Base-by-base conservation (phyloP, 2,888 invertebrate genomes). In the Nasonia oneida region DNA sequence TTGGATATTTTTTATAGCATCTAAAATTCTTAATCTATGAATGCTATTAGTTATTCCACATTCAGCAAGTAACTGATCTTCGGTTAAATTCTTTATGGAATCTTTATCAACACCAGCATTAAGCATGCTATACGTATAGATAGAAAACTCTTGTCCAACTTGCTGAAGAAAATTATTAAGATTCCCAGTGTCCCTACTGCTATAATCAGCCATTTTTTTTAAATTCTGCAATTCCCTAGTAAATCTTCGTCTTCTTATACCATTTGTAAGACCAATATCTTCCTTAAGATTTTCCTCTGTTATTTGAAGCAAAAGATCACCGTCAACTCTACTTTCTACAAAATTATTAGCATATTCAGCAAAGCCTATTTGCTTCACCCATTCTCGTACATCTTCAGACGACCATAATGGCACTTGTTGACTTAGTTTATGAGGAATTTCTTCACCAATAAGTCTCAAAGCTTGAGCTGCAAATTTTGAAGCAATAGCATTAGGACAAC, bases 351-450 rank as follows among this genome's bases (percentile, higher is more conserved):
- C 96, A 90, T 97, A 98, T 91, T 97, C 96, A 23, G 96, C 95
- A 93, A 99, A 99, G 0, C 99, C 99, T 90, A 99, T 98, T 95
- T 99, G 99, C 92, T 98, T 98, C 0, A 99, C 98, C 99, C 99
- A 99, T 94, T 99, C 98, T 89, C 97, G 95, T 0, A 99, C 99
- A 93, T 99, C 99, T 93, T 98, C 98, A 33, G 96, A 96, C 0
- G 98, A 98, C 99, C 99, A 99, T 10, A 99, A 95, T 0, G 99
- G 99, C 67, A 99, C 99, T 94, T 99, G 99, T 93, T 99, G 99
- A 57, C 99, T 98, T 84, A 99, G 94, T 93, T 99, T 99, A 93
- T 99, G 99, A 0, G 99, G 99, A 23, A 99, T 97, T 92, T 98
- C 97, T 93, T 99, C 99, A 1, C 99, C 99, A 87, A 99, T 98